phyloP scores from a whole-genome alignment of 2,113 vertebrate species.

The Calyptommatus sinebrachiatus region DNA sequence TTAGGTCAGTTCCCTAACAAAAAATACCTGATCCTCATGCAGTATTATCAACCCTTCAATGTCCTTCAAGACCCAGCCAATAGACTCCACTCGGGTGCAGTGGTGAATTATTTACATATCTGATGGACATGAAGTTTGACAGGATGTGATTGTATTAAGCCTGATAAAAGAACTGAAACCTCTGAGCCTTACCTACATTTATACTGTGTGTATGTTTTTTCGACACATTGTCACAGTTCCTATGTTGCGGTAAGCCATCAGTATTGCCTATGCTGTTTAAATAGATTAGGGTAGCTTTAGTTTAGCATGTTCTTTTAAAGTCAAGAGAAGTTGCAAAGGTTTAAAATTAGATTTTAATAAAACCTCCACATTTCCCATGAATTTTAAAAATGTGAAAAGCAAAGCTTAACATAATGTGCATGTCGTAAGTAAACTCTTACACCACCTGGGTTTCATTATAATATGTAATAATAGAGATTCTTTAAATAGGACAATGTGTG shows the following conservation, averaged over 20 bases:
- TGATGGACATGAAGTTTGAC: too few species aligned
- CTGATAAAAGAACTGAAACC: not conserved
- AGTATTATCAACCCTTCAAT: too few species aligned
- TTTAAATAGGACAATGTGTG: not conserved
- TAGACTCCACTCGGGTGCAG: too few species aligned
- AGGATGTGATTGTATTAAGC: not conserved
- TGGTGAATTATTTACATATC: too few species aligned
- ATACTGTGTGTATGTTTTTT: not conserved
- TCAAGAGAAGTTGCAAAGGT: not conserved
- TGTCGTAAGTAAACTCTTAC: not conserved
- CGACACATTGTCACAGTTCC: not conserved
- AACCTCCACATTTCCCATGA: not conserved
- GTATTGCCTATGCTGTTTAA: not conserved
- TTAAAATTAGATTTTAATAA: not conserved
- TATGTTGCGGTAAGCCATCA: not conserved
- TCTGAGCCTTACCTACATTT: not conserved
- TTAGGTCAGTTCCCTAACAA: too few species aligned
- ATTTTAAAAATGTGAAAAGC: not conserved
- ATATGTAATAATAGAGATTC: not conserved
- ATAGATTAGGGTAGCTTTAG: not conserved
- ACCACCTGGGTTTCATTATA: not conserved
- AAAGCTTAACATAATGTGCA: not conserved
- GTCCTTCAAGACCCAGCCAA: too few species aligned
- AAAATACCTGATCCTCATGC: too few species aligned
- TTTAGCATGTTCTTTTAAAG: not conserved